A percentile compares a stretch with the other conserved stretches of the same genome.
Evolutionary conservation across 2,113 vertebrate genomes (phyloP).

Genomic region (Apodemus sylvaticus): DNA sequence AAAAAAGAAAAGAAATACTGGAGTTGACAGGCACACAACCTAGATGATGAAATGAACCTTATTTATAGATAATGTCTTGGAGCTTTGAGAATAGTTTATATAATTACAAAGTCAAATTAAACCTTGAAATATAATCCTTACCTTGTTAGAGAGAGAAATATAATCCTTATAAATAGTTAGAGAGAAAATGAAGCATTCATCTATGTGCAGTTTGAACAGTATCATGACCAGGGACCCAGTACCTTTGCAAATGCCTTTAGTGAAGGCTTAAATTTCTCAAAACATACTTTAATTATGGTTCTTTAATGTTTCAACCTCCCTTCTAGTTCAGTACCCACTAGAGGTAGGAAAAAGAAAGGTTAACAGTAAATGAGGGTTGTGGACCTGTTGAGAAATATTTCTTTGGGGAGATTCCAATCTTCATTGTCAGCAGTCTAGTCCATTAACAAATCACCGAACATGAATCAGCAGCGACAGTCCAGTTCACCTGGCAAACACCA

Average conservation of each 20-base stretch:
- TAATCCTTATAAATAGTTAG: neutral
- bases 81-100: neutral
- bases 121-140: neutral
- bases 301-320: too few relatives aligned
- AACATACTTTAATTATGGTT: too few relatives aligned
- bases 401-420: too few relatives aligned
- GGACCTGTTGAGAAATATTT: too few relatives aligned
- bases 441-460: too few relatives aligned
- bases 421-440: too few relatives aligned
- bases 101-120: slow-evolving; percentile 29
- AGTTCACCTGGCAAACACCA: too few relatives aligned
- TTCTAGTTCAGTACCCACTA: too few relatives aligned
- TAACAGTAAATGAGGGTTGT: too few relatives aligned
- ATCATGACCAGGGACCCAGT: neutral
- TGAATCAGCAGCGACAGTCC: too few relatives aligned
- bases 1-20: neutral
- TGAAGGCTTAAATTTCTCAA: too few relatives aligned
- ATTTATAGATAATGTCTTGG: slow-evolving; percentile 30
- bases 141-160: neutral
- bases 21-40: slow-evolving; percentile 4
- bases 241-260: neutral
- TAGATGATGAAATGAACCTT: neutral
- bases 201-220: neutral
- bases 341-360: too few relatives aligned
- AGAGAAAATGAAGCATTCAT: slow-evolving; percentile 6